phyloP scores from a whole-genome alignment of 2,113 vertebrate species.

The Embiotoca jacksoni region DNA sequence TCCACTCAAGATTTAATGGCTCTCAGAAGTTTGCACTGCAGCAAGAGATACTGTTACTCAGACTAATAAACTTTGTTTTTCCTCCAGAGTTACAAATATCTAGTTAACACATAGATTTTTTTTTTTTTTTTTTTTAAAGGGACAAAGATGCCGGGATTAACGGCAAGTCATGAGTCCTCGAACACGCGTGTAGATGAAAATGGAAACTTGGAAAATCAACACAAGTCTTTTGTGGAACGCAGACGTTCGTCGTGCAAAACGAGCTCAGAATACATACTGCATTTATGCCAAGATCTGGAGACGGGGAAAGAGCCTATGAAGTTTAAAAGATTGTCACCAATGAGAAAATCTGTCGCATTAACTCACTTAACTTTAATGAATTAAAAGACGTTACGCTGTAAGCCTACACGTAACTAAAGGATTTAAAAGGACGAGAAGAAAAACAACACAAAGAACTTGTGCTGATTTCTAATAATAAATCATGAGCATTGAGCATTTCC shows the following conservation, averaged over 20 bases:
- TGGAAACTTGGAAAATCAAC: background rate
- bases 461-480: too few species aligned
- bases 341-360: too few species aligned
- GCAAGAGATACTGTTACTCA: constrained; percentile 61
- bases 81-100: constrained; percentile 16
- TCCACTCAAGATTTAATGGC: constrained; percentile 78
- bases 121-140: background rate
- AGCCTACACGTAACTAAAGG: too few species aligned
- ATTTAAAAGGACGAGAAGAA: too few species aligned
- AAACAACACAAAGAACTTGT: too few species aligned
- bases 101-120: constrained; percentile 23
- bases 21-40: constrained; percentile 76
- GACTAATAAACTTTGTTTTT: constrained; percentile 67
- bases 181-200: background rate
- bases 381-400: too few species aligned
- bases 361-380: too few species aligned
- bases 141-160: constrained; percentile 12
- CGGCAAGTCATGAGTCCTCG: background rate
- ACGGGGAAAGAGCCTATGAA: background rate
- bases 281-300: background rate
- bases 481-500: too few species aligned
- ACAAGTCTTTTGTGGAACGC: background rate
- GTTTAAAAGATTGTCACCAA: background rate
- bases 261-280: background rate
- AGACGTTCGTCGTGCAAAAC: background rate